Percentiles rank a stretch among this genome's conserved stretches.
Conservation (phyloP, 2,113 vertebrate species). For the Campylorhamphus procurvoides region DNA sequence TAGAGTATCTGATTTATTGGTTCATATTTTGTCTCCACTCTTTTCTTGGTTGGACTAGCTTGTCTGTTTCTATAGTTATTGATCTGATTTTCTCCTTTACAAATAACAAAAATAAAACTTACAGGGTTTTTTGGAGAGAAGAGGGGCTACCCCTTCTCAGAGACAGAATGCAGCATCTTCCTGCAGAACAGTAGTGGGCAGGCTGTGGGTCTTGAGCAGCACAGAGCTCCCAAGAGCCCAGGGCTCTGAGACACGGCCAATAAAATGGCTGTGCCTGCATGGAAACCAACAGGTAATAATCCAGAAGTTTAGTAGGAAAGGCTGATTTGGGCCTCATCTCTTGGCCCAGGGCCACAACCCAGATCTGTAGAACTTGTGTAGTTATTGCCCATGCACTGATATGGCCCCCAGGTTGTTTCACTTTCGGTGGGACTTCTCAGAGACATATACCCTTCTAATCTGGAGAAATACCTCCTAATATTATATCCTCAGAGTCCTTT, state of each 20-base stretch:
- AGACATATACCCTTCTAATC: background rate
- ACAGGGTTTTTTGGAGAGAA: background rate
- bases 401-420: background rate
- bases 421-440: background rate
- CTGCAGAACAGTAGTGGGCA: background rate
- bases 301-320: background rate
- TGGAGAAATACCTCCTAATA: background rate
- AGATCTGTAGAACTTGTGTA: background rate
- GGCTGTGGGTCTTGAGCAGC: no score
- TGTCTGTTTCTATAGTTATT: background rate
- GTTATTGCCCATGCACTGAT: background rate
- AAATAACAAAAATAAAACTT: background rate
- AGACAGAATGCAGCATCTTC: background rate
- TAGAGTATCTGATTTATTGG: background rate
- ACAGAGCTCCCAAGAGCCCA: rapidly evolving
- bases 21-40: background rate
- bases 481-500: background rate
- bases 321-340: background rate
- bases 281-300: background rate
- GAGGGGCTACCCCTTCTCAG: background rate
- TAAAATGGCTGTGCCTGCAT: background rate
- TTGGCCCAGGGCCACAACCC: background rate
- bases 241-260: rapidly evolving
- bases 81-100: background rate
- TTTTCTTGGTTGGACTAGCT: background rate